Base-by-base conservation (phyloP, 2,797 vertebrate genomes). In the Helarctos malayanus region DNA sequence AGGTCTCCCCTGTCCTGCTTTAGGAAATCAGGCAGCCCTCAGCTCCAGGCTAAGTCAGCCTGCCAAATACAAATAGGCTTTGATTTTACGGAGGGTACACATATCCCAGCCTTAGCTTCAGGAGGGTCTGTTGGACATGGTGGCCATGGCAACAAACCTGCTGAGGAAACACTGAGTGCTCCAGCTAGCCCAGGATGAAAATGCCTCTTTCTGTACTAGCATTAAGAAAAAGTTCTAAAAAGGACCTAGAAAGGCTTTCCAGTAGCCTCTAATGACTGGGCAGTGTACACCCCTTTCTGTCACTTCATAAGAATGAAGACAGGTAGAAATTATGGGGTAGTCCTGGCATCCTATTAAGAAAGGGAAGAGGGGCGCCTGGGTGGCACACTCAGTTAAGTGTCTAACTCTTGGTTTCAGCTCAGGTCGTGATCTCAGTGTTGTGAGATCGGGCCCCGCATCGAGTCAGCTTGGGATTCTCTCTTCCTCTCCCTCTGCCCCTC, bases 181-280 rank as follows among this genome's bases (percentile, higher is more conserved):
- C 41, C 35, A 71, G 61, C 35, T 68, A 82, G 35, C 23, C 38
- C 14, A 11, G 5, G 0, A 78, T n/a, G 35, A 82, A 84, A 94
- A 86, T 27, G 13, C 35, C 18, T 71, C 23, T 41, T 95, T 75
- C 25, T 11, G 87, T 88, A 69, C 15, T 15, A 56, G 49, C 14
- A 89, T 56, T 45, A 91, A 61, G 45, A 86, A 80, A 94, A 85
- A 86, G 52, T 92, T 94, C 65, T 96, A 59, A 76, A 92, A 94
- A 57, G 15, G 54, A 32, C 27, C 73, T 4, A 75, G 14, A 69
- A 47, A 0, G 45, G 13, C 49, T 25, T 35, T 69, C 38, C 52
- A 25, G 6, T 15, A 12, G 49, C 38, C 27, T 81, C n/a, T 41
- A 32, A 2, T 49, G 11, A 88, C 0, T 45, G 71, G 73, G 52